Evolutionary conservation across 2,797 vertebrate genomes (phyloP), one percentile per base, ranked within the genome.

Genomic region (Rhynchotus rufescens): DNA sequence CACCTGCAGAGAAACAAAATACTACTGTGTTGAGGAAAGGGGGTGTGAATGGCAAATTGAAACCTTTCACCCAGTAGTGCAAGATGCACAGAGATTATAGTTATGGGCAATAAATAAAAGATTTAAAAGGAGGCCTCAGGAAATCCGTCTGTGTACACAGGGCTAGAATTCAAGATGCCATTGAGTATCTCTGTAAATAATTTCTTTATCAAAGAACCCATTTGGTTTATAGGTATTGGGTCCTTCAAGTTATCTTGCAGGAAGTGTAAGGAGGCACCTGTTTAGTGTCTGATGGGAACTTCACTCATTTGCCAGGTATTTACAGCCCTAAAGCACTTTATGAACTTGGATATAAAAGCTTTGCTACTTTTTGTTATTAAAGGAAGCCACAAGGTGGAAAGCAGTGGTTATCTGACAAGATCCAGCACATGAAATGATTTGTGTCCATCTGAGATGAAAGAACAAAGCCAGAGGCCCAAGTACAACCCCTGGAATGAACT

Each of bases 141-240:
- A 83, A 64, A 76, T 45, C 77, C 72, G 62, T 19, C 66, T n/a
- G 12, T n/a, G 56, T 56, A 69, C 16, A 20, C 67, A 60, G 0
- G 19, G 67, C 34, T 78, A 56, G 30, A 69, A 89, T 93, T 90
- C 60, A 80, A 69, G 67, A 85, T 79, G 74, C 38, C 60, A 40
- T 40, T 57, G 45, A 72, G 14, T 17, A 76, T 16, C 38, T 67
- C 56, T 73, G 60, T 60, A 81, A 87, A 93, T 20, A 66, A 76
- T 44, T 73, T 69, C 10, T 56, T 83, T 64, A 80, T 51, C 75
- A 83, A 74, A 80, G n/a, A 65, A 59, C 66, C 59, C 79, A 68
- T 73, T 66, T 78, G 62, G 87, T 89, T 93, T 94, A 93, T 51
- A 89, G 68, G 62, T 15, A 47, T 14, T 28, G 32, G 51, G 80